phyloP scores from a whole-genome alignment of 2,797 vertebrate genomes.

The Peromyscus melanophrys region DNA sequence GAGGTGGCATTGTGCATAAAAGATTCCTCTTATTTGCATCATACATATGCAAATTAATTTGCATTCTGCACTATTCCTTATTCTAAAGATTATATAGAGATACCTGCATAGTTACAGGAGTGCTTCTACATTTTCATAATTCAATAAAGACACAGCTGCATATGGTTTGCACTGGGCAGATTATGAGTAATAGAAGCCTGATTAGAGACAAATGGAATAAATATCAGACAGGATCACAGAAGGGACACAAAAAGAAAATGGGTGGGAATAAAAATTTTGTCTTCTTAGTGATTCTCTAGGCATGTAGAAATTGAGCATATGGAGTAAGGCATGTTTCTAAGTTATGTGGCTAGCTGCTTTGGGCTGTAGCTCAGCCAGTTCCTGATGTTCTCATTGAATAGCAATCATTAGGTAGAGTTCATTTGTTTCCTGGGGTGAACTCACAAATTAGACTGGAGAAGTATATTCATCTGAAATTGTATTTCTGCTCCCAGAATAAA shows the following conservation, averaged over 20 bases:
- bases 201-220: background rate
- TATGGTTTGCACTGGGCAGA: background rate
- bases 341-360: background rate
- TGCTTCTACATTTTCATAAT: conserved; percentile 62
- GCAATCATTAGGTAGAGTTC: conserved; percentile 67
- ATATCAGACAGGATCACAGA: background rate
- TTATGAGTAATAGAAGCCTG: background rate
- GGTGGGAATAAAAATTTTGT: background rate
- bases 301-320: conserved; percentile 10
- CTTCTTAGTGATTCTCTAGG: background rate
- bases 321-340: background rate
- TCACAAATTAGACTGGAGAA: conserved; percentile 65
- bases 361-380: conserved; percentile 14
- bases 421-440: conserved; percentile 73
- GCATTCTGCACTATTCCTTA: conserved; percentile 20
- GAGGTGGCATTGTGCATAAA: background rate
- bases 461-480: conserved; percentile 4
- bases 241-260: background rate
- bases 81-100: conserved; percentile 64
- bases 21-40: conserved; percentile 35
- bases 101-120: conserved; percentile 23
- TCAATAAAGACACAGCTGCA: background rate
- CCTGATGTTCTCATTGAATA: background rate
- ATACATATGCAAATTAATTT: conserved; percentile 53
- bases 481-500: conserved; percentile 50